Conservation (phyloP, 2,797 vertebrate genomes). For the Rhabdophis nuchalis region DNA sequence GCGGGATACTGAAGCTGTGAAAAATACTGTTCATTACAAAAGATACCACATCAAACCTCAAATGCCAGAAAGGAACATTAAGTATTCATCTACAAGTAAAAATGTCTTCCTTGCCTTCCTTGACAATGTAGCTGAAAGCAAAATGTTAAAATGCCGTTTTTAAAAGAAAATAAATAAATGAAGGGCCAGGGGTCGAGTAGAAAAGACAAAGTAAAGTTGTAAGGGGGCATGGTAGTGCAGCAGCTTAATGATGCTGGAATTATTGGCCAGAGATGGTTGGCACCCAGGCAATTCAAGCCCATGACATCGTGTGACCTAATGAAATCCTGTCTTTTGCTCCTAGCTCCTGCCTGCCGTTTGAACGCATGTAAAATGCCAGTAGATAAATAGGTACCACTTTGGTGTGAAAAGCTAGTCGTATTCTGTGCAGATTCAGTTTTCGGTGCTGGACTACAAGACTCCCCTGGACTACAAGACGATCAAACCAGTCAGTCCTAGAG, state of each 20-base stretch:
- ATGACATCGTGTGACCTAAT: not conserved
- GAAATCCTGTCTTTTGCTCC: not conserved
- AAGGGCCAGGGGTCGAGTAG: conserved; percentile 40
- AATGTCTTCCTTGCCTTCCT: conserved; percentile 20
- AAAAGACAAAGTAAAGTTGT: conserved; percentile 67
- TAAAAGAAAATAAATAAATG: conserved; percentile 54
- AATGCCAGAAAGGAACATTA: not conserved
- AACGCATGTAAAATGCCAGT: not conserved
- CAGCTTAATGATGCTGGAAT: not conserved
- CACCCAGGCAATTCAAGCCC: not conserved
- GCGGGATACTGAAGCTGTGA: not conserved
- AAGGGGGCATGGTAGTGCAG: not conserved
- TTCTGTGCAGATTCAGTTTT: not conserved
- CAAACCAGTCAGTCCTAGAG: no score
- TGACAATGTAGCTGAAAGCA: conserved; percentile 63
- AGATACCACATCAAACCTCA: conserved; percentile 8
- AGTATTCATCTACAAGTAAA: conserved; percentile 15
- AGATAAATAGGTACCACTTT: not conserved
- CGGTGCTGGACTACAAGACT: no score
- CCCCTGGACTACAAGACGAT: no score
- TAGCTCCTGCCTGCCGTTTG: not conserved
- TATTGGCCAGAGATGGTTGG: not conserved
- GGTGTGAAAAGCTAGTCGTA: not conserved
- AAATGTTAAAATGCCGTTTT: conserved; percentile 76
- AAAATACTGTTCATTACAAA: not conserved